These are phyloP conservation scores for Clarias fuscus DNA, from an alignment of 2,797 vertebrate genomes.

Conservation along the genomic window DNA sequence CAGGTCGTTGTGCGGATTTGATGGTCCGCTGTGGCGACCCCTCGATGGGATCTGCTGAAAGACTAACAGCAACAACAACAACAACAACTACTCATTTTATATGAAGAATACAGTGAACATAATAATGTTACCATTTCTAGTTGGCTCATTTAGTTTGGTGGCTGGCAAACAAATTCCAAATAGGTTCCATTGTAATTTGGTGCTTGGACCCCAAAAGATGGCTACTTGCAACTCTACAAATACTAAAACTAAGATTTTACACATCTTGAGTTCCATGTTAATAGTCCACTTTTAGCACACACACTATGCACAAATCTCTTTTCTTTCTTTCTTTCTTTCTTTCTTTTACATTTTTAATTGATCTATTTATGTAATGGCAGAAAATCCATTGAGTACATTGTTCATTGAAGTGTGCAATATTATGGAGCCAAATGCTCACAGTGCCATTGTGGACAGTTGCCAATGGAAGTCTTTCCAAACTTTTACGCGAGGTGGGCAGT, in stretches of 20 bases:
- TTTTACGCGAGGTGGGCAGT: neutral
- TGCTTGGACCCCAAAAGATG: neutral
- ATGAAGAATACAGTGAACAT: neutral
- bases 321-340: too few species aligned
- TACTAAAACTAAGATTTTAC: neutral
- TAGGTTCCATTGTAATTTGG: neutral
- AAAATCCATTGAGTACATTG: neutral
- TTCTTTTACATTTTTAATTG: too few species aligned
- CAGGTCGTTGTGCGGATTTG: too few species aligned
- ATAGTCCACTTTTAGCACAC: neutral
- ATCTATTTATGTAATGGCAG: neutral
- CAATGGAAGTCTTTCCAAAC: neutral
- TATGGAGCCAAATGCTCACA: neutral
- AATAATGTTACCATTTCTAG: neutral
- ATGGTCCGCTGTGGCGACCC: too few species aligned
- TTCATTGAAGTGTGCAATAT: neutral
- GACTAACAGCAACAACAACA: too few species aligned
- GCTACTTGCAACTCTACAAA: neutral
- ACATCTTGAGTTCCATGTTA: neutral
- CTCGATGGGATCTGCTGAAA: too few species aligned
- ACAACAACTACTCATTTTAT: neutral
- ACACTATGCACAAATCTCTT: too few species aligned
- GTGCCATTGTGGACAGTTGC: neutral
- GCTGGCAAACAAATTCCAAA: neutral
- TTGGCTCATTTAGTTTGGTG: neutral